These are phyloP conservation scores for Eurystomus glaucurus DNA, from an alignment of 2,797 vertebrate species.

Conservation along the genomic window DNA sequence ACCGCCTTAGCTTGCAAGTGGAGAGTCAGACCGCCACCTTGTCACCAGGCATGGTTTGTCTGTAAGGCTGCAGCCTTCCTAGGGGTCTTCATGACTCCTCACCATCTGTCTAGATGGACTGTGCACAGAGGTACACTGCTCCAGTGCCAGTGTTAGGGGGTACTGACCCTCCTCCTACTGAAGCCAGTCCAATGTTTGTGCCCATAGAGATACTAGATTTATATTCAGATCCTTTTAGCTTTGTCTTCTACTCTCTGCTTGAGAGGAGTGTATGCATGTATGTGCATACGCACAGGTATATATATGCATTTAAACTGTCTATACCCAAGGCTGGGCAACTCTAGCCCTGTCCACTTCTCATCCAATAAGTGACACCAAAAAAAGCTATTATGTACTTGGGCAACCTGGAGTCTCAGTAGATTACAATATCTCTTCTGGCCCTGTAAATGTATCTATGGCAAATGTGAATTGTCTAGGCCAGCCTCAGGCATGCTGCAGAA, in stretches of 20 bases:
- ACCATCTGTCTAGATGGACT: background rate
- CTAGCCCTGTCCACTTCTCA: background rate
- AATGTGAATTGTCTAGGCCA: background rate
- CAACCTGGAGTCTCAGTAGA: background rate
- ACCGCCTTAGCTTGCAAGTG: background rate
- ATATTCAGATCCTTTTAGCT: background rate
- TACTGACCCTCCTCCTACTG: background rate
- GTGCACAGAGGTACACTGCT: fast-evolving
- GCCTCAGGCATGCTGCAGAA: background rate
- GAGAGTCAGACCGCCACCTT: background rate
- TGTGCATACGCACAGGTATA: background rate
- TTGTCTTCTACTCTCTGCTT: background rate
- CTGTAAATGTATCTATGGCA: background rate
- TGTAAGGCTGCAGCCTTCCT: background rate
- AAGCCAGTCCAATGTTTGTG: background rate
- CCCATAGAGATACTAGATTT: background rate
- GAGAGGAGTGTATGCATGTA: fast-evolving
- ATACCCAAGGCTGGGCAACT: background rate
- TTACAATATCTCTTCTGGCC: background rate
- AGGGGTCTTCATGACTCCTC: background rate
- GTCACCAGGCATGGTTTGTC: background rate
- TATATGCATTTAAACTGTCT: background rate
- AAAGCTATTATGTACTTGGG: background rate
- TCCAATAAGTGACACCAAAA: background rate
- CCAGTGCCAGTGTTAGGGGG: background rate